A percentile compares a stretch with the other conserved stretches of the same genome.
These are phyloP conservation scores for Poecilia picta DNA, from an alignment of 2,797 vertebrate species.

Conservation along the genomic window DNA sequence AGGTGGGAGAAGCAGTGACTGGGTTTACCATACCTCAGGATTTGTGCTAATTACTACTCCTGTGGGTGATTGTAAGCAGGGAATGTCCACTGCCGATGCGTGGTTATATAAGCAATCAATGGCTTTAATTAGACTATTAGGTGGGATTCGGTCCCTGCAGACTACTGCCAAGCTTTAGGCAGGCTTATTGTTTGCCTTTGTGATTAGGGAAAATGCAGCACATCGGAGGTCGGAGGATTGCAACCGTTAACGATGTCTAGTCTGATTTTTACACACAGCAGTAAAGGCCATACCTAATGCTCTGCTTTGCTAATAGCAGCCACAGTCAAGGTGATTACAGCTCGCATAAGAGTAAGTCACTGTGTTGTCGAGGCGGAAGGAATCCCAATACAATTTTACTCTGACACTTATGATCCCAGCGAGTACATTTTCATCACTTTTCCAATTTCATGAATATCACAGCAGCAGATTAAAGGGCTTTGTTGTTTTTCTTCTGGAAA, in stretches of 20 bases:
- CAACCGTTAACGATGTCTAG: slow-evolving; percentile 28
- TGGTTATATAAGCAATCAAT: slow-evolving; percentile 75
- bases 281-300: background rate
- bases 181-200: slow-evolving; percentile 59
- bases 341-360: background rate
- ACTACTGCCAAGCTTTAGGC: slow-evolving; percentile 41
- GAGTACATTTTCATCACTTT: background rate
- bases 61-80: slow-evolving; percentile 60
- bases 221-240: slow-evolving; percentile 31
- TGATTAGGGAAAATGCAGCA: slow-evolving; percentile 49
- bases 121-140: slow-evolving; percentile 76
- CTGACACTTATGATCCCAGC: background rate
- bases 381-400: background rate
- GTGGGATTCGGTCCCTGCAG: slow-evolving; percentile 59
- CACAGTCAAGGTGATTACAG: background rate
- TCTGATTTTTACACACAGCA: slow-evolving; percentile 8
- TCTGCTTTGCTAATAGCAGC: background rate
- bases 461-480: background rate
- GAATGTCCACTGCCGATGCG: slow-evolving; percentile 64
- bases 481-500: background rate
- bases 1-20: slow-evolving; percentile 39
- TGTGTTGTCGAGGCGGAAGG: background rate
- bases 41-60: slow-evolving; percentile 64
- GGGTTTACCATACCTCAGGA: slow-evolving; percentile 47
- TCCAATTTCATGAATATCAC: background rate